Evolutionary conservation across 2,113 vertebrate species (phyloP), one percentile per base, ranked within the genome.

Genomic region (Serilophus lunatus): DNA sequence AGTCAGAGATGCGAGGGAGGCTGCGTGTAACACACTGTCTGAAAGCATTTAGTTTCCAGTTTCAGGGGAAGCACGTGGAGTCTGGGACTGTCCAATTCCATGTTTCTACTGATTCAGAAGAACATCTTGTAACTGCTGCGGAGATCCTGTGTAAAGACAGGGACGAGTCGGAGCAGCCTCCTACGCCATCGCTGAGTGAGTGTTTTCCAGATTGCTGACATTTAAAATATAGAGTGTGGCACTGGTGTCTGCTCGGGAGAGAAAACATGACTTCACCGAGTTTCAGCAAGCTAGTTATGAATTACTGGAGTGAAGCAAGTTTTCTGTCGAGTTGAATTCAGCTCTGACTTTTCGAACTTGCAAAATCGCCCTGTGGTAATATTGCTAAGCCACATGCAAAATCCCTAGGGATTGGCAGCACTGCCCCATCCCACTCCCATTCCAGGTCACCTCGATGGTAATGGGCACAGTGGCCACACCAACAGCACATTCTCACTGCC

Each of bases 1-100:
- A 57, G 72, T 47, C 0, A 0, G 36, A 28, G 61, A 54, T 22
- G 33, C 0, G 19, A 38, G 69, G 44, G 45, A 82, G 71, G 24
- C 68, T 54, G 69, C 3, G 7, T 56, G 64, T 45, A 40, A 4
- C 35, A 3, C 1, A 0, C 56, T 53, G 65, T 29, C 90, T 95
- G 4, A 60, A 68, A 75, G 35, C 3, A 13, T 47, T 80, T 54
- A 1, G 0, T 33, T 70, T 78, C 85, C 86, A 69, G 6, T 78
- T 28, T 29, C 87, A 97, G 98, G 96, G 98, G 93, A 97, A 96
- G 92, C 97, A 97, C 33, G 77, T 98, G 53, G 98, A 97, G 54
- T 97, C 97, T 4, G 99, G 99, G 38, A 97, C 92, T 2, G 49
- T 99, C 77, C 97, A 93, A 50, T 99, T 99, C 96, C 96, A 85